Conservation (phyloP, 2,888 invertebrate genomes). For the Pemphredon lugubris region DNA sequence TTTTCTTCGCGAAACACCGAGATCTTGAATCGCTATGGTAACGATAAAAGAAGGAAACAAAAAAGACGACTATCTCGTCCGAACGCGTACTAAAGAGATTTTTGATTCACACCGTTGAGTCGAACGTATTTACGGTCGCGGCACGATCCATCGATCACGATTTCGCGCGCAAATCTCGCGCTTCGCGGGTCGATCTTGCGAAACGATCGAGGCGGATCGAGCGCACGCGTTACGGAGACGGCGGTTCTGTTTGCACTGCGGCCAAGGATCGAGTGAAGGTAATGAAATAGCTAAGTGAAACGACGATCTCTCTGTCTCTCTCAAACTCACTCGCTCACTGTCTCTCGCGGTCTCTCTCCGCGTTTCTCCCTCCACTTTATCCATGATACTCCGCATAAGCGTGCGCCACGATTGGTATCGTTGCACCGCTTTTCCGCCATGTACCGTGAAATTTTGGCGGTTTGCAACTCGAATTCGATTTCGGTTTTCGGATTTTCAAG, state of each 20-base stretch:
- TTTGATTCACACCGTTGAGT: neutral
- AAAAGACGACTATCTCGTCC: too few species aligned
- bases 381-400: conserved; percentile 12
- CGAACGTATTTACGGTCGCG: neutral
- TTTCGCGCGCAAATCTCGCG: conserved; percentile 43
- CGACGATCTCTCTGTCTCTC: conserved; percentile 39
- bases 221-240: conserved; percentile 53
- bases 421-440: conserved; percentile 4
- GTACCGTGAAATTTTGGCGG: neutral
- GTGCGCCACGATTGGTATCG: conserved; percentile 20
- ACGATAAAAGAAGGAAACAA: too few species aligned
- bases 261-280: conserved; percentile 72
- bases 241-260: conserved; percentile 64
- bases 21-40: too few species aligned
- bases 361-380: conserved; percentile 29
- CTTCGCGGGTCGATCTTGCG: conserved; percentile 6
- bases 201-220: conserved; percentile 18
- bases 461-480: neutral
- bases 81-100: too few species aligned
- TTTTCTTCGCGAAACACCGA: neutral
- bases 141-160: conserved; percentile 24
- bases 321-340: conserved; percentile 21
- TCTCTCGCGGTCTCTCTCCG: conserved; percentile 25
- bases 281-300: conserved; percentile 72
- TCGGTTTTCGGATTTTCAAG: neutral